A percentile compares a stretch with the other conserved stretches of the same genome.
These are phyloP conservation scores for Hirtodrosophila trivittata DNA, from an alignment of 2,888 invertebrate species.

Conservation along the genomic window DNA sequence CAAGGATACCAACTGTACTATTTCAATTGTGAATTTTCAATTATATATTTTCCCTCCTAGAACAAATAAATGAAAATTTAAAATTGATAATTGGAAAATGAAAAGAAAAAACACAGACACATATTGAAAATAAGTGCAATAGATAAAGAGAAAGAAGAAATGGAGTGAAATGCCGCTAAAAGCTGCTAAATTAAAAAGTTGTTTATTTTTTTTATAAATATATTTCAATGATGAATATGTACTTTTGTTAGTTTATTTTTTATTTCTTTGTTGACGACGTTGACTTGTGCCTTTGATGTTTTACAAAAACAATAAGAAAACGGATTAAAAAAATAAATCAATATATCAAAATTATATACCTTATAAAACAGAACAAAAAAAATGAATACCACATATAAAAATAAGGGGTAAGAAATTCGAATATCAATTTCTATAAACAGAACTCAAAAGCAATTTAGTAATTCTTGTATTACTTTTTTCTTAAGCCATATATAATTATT, in stretches of 20 bases:
- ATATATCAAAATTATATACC: constrained; percentile 4
- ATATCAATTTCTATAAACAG: constrained; percentile 47
- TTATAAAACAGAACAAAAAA: constrained; percentile 16
- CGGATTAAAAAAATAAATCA: constrained; percentile 16
- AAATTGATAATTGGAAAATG: constrained; percentile 35
- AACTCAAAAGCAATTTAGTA: constrained; percentile 47
- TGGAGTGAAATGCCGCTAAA: constrained; percentile 31
- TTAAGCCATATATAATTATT: constrained; percentile 74
- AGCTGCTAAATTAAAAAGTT: constrained; percentile 39
- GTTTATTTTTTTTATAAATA: constrained; percentile 40
- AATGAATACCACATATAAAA: constrained; percentile 10
- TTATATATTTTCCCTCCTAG: constrained; percentile 29
- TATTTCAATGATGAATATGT: constrained; percentile 25
- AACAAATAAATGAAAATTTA: constrained; percentile 8
- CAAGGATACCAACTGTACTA: constrained; percentile 23
- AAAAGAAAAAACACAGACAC: constrained; percentile 34
- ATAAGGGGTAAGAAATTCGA: constrained; percentile 36
- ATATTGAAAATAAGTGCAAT: constrained; percentile 47
- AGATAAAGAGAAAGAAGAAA: constrained; percentile 2
- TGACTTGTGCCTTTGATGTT: constrained; percentile 84
- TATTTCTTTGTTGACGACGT: constrained; percentile 81
- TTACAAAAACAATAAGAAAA: constrained; percentile 50
- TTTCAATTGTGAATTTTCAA: constrained; percentile 59
- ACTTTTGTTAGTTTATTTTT: constrained; percentile 63
- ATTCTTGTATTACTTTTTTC: constrained; percentile 72